phyloP scores from a whole-genome alignment of 2,888 invertebrate species.

The Torymus texanus region DNA sequence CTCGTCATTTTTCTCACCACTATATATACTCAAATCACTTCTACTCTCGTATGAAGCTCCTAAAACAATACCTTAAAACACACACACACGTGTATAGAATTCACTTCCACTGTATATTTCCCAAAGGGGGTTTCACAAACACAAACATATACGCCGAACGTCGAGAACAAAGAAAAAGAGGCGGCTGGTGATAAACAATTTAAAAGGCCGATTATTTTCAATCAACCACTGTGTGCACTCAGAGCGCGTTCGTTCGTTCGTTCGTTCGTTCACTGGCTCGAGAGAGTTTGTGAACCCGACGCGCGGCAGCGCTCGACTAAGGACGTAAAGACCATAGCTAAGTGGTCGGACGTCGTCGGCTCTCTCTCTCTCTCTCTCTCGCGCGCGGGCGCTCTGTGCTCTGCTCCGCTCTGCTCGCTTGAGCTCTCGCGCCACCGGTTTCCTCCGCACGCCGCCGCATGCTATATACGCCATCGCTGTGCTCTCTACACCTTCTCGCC shows the following conservation, averaged over 20 bases:
- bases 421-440: too few relatives aligned
- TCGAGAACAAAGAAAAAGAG: conserved; percentile 10
- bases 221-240: neutral
- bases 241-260: conserved; percentile 45
- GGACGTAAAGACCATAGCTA: conserved; percentile 63
- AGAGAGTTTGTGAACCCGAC: conserved; percentile 54
- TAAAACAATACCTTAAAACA: too few relatives aligned
- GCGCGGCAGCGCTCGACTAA: conserved; percentile 68
- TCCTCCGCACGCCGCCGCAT: too few relatives aligned
- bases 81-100: too few relatives aligned
- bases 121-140: too few relatives aligned
- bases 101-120: too few relatives aligned
- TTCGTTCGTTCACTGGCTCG: conserved; percentile 42
- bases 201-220: conserved; percentile 40
- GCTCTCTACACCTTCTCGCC: neutral
- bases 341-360: conserved; percentile 36
- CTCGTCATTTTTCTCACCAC: too few relatives aligned
- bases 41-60: too few relatives aligned
- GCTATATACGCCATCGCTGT: too few relatives aligned
- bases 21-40: too few relatives aligned
- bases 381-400: too few relatives aligned
- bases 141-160: neutral
- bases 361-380: conserved; percentile 10
- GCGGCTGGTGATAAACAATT: conserved; percentile 29
- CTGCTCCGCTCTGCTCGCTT: too few relatives aligned